Evolutionary conservation across 2,888 invertebrate genomes (phyloP).

Genomic region (Aphodius granarius): DNA sequence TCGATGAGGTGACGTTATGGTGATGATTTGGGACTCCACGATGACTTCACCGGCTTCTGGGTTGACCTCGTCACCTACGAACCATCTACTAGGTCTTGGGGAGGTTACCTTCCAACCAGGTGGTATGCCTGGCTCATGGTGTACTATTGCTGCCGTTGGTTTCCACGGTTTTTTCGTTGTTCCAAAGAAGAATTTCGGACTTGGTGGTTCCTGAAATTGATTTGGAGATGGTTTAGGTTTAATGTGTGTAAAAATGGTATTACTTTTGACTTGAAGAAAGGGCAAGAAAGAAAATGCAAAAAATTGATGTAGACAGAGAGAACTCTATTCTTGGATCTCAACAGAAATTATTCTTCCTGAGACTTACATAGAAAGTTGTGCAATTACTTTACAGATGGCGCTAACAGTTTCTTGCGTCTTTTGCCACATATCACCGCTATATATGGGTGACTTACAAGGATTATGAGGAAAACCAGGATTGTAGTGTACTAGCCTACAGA

Average conservation of each 20-base stretch:
- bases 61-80: background rate
- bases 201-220: background rate
- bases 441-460: too few relatives aligned
- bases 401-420: too few relatives aligned
- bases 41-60: constrained; percentile 14
- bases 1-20: background rate
- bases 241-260: background rate
- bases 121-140: constrained; percentile 40
- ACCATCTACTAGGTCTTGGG: constrained; percentile 15
- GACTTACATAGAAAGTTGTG: too few relatives aligned
- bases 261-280: too few relatives aligned
- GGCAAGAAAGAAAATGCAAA: too few relatives aligned
- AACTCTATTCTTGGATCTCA: too few relatives aligned
- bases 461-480: too few relatives aligned
- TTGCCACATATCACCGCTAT: too few relatives aligned
- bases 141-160: constrained; percentile 37
- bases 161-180: constrained; percentile 19
- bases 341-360: too few relatives aligned
- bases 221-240: background rate
- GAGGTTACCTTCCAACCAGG: constrained; percentile 34
- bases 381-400: too few relatives aligned
- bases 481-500: too few relatives aligned
- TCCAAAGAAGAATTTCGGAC: background rate
- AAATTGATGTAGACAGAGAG: too few relatives aligned
- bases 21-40: constrained; percentile 20